Conservation (phyloP, 2,113 vertebrate species). For the Platysteira castanea region DNA sequence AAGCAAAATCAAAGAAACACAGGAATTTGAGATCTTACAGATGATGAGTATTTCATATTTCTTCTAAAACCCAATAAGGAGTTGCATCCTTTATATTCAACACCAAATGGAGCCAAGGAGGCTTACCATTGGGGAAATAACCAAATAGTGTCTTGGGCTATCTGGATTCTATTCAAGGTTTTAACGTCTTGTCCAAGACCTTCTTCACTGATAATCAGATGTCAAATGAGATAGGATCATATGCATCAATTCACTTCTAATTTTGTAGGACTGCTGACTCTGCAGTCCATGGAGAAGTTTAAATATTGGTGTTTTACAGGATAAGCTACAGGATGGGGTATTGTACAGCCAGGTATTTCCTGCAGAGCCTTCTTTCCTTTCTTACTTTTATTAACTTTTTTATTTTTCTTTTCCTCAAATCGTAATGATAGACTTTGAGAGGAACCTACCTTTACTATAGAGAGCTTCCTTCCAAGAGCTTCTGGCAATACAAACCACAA, state of each 20-base stretch:
- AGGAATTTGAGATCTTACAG: background rate
- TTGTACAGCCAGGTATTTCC: background rate
- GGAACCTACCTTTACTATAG: background rate
- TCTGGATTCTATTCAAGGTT: background rate
- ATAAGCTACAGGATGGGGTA: background rate
- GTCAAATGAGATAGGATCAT: background rate
- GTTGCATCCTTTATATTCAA: background rate
- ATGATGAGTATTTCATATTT: background rate
- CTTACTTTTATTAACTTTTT: background rate
- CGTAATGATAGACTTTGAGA: background rate
- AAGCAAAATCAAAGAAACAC: background rate
- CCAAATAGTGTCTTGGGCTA: background rate
- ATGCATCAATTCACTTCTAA: background rate
- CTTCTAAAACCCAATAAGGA: background rate
- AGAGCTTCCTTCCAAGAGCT: background rate
- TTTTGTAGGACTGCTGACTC: background rate
- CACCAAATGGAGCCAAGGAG: background rate
- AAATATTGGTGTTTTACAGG: background rate
- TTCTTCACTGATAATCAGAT: background rate
- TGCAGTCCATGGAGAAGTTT: background rate
- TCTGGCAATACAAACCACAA: background rate
- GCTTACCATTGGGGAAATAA: background rate
- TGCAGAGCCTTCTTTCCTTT: background rate
- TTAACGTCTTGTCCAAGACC: background rate
- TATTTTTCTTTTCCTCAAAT: background rate